Evolutionary conservation across 2,113 vertebrate species (phyloP).

Genomic region (Pipra filicauda): DNA sequence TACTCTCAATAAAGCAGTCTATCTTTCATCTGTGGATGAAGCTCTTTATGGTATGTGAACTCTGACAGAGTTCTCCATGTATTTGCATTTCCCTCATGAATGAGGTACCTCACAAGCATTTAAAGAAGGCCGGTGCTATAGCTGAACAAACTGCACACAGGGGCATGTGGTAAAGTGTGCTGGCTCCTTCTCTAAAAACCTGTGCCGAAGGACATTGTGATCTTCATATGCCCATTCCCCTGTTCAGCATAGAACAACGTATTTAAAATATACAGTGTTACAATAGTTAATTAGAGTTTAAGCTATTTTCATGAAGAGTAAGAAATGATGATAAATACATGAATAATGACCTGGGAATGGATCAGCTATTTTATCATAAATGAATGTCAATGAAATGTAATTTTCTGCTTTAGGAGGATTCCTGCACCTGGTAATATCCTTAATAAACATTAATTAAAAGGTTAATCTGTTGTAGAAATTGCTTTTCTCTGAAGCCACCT

Average conservation of each 20-base stretch:
- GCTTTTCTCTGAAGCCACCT: slow-evolving; percentile 84
- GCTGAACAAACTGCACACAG: neutral
- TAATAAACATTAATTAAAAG: slow-evolving; percentile 85
- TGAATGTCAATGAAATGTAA: slow-evolving; percentile 74
- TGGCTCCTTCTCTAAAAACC: neutral
- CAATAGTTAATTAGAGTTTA: slow-evolving; percentile 13
- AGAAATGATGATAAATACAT: slow-evolving; percentile 48
- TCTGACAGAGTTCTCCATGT: neutral
- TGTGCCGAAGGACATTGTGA: neutral
- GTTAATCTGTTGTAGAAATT: slow-evolving; percentile 83
- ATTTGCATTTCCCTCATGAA: neutral
- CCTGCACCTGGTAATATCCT: slow-evolving; percentile 77
- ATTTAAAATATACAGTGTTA: neutral
- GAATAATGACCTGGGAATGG: slow-evolving; percentile 61
- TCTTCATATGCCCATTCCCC: neutral
- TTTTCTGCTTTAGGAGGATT: slow-evolving; percentile 75
- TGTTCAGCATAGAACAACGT: neutral
- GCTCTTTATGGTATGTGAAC: neutral
- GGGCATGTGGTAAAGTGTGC: neutral
- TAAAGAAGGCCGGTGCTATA: neutral
- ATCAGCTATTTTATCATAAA: slow-evolving; percentile 69
- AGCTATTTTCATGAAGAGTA: neutral
- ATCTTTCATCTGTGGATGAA: neutral
- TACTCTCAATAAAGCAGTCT: neutral
- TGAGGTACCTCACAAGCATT: neutral